Evolutionary conservation across 2,888 invertebrate species (phyloP).

Genomic region (Acanthococcus lagerstroemiae): DNA sequence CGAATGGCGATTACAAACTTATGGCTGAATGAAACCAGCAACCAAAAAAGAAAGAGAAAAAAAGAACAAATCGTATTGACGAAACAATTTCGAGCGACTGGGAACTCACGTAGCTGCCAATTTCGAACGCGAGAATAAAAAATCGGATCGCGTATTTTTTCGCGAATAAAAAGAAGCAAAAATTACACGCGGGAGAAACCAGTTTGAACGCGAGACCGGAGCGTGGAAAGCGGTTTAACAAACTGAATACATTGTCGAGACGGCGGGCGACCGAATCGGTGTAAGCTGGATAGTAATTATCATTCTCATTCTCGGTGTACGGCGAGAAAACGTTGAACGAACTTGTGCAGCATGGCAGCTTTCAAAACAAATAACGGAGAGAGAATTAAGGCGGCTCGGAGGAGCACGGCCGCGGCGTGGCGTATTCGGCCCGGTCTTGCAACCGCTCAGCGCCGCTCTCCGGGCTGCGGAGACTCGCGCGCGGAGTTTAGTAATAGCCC

Average conservation of each 20-base stretch:
- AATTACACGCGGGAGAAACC: conserved; percentile 12
- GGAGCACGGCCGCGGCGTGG: too few relatives aligned
- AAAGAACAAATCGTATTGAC: too few relatives aligned
- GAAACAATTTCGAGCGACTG: too few relatives aligned
- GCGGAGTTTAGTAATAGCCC: too few relatives aligned
- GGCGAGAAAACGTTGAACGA: conserved; percentile 7
- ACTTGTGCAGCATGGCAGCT: conserved; percentile 14
- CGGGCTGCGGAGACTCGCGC: neutral
- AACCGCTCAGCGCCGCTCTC: too few relatives aligned
- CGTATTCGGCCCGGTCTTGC: neutral
- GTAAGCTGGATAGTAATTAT: conserved; percentile 21
- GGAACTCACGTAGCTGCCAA: too few relatives aligned
- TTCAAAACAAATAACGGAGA: conserved; percentile 15
- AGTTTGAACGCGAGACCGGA: conserved; percentile 4
- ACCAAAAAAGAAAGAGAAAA: too few relatives aligned
- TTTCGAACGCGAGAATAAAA: too few relatives aligned
- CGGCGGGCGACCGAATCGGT: conserved; percentile 13
- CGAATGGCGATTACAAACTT: too few relatives aligned
- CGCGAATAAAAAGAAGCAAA: conserved; percentile 10
- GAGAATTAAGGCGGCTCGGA: too few relatives aligned
- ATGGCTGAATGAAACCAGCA: too few relatives aligned
- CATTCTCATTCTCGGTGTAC: neutral
- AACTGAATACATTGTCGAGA: conserved; percentile 18
- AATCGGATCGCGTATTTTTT: conserved; percentile 6
- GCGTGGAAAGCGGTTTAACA: conserved; percentile 9